Percentiles rank a stretch among this genome's conserved stretches.
Evolutionary conservation across 2,888 invertebrate genomes (phyloP).

Genomic region (Microplitis manilae): DNA sequence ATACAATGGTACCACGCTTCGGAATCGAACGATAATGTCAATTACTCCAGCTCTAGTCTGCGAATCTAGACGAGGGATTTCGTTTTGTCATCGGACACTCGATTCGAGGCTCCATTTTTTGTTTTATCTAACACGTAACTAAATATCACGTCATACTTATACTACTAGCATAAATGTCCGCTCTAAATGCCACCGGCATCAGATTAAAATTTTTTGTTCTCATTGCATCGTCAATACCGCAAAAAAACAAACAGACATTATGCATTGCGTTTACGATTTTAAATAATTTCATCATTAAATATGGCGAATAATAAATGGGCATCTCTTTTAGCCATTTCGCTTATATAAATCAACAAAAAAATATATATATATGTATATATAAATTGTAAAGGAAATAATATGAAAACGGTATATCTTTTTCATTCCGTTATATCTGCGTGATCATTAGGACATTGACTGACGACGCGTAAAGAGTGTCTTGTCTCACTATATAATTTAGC

Average conservation of each 20-base stretch:
- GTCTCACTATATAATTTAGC: slow-evolving; percentile 48
- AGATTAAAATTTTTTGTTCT: neutral
- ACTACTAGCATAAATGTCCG: neutral
- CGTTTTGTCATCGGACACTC: slow-evolving; percentile 42
- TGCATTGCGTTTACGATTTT: neutral
- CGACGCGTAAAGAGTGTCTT: slow-evolving; percentile 25
- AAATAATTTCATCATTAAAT: neutral
- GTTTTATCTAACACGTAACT: neutral
- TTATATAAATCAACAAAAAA: neutral
- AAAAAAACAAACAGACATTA: too few relatives aligned
- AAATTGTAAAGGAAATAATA: slow-evolving; percentile 44
- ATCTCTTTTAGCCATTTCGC: too few relatives aligned
- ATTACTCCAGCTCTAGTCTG: slow-evolving; percentile 38
- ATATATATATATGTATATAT: neutral
- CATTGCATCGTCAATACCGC: neutral
- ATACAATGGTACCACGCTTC: slow-evolving; percentile 47
- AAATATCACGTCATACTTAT: neutral
- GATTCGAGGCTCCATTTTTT: slow-evolving; percentile 9
- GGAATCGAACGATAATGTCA: slow-evolving; percentile 47
- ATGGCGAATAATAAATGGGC: neutral
- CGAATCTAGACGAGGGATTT: slow-evolving; percentile 3
- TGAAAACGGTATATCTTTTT: slow-evolving; percentile 47
- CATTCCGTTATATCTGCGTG: slow-evolving; percentile 47
- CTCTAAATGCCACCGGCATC: neutral
- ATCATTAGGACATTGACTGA: slow-evolving; percentile 46